Conservation (phyloP, 2,888 invertebrate genomes). For the Sphaerophoria taeniata region DNA sequence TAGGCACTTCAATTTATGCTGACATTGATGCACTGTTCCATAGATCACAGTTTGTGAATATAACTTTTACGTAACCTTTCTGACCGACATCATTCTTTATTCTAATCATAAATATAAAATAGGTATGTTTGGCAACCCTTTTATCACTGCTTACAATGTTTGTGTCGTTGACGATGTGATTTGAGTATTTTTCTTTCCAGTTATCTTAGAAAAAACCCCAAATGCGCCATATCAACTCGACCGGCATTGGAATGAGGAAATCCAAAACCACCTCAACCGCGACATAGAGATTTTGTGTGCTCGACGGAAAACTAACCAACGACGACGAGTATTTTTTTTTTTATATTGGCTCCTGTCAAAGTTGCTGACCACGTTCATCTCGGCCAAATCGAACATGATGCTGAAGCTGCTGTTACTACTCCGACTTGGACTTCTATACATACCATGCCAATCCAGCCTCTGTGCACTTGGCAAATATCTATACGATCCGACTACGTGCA, state of each 20-base stretch:
- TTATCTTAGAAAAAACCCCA: background rate
- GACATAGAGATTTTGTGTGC: slow-evolving; percentile 61
- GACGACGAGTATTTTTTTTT: slow-evolving; percentile 1
- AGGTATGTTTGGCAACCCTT: slow-evolving; percentile 8
- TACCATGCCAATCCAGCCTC: background rate
- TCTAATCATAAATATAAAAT: background rate
- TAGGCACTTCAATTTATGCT: no score
- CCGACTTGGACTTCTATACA: background rate
- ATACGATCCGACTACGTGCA: slow-evolving; percentile 11
- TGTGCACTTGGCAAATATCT: slow-evolving; percentile 2
- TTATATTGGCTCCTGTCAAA: slow-evolving; percentile 71
- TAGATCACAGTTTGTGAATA: no score
- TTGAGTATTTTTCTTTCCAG: slow-evolving; percentile 35
- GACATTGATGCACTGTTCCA: no score
- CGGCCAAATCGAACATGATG: slow-evolving; percentile 69
- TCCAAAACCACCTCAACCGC: slow-evolving; percentile 70
- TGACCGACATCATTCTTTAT: no score
- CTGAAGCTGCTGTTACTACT: slow-evolving; percentile 25
- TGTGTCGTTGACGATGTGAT: slow-evolving; percentile 16
- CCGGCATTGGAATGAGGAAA: slow-evolving; percentile 70
- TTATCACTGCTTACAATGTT: background rate
- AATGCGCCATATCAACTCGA: slow-evolving; percentile 18
- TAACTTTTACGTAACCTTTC: no score
- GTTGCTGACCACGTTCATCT: slow-evolving; percentile 72
- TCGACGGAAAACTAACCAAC: slow-evolving; percentile 12